phyloP scores from a whole-genome alignment of 2,113 vertebrate species.

The Machaerirhynchus nigripectus region DNA sequence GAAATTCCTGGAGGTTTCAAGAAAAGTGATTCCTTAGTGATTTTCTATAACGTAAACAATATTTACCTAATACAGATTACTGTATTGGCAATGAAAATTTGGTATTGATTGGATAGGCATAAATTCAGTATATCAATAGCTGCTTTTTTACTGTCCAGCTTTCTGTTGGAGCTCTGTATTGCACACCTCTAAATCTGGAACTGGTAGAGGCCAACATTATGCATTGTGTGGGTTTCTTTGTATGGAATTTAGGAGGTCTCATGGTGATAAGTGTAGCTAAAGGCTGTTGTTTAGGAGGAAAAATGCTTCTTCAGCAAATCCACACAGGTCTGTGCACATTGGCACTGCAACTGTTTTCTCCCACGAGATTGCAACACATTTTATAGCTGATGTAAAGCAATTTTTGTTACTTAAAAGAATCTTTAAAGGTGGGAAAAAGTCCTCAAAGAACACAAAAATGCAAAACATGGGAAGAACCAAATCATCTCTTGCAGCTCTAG shows the following conservation, averaged over 20 bases:
- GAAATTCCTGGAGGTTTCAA: not conserved
- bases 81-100: not conserved
- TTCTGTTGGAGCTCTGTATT: not conserved
- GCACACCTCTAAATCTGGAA: not conserved
- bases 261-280: not conserved
- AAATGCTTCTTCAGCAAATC: not conserved
- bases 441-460: not conserved
- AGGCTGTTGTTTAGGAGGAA: not conserved
- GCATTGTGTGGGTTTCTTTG: not conserved
- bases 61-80: not conserved
- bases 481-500: not conserved
- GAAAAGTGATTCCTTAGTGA: not conserved
- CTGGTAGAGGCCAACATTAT: not conserved
- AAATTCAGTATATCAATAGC: not conserved
- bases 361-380: not conserved
- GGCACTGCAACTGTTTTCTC: not conserved
- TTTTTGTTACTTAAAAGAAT: not conserved
- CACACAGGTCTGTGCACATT: not conserved
- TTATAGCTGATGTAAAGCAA: not conserved
- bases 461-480: not conserved
- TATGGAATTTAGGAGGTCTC: not conserved
- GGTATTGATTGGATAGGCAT: not conserved
- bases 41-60: not conserved
- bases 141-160: not conserved
- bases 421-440: not conserved